Evolutionary conservation across 1,140 invertebrate species (phyloP).

Genomic region (Neuroterus valhalla): DNA sequence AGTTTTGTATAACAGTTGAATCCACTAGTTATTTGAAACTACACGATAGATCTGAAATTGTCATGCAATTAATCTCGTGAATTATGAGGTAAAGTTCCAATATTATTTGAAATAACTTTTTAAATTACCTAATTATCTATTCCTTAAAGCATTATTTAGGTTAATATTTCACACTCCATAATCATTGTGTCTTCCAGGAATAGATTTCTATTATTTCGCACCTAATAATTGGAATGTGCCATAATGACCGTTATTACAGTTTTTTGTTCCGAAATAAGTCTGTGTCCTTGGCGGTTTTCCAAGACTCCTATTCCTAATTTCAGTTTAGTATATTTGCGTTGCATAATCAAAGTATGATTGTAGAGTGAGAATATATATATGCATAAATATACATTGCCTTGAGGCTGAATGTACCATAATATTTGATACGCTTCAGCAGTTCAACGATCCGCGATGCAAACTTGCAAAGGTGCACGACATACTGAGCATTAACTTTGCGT

Average conservation of each 20-base stretch:
- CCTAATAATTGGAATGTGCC: background rate
- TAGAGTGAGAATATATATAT: constrained; percentile 20
- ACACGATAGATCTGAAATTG: background rate
- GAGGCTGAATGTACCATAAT: constrained; percentile 26
- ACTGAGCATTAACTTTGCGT: constrained; percentile 8
- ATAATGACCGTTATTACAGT: background rate
- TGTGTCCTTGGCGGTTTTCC: background rate
- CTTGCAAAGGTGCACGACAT: constrained; percentile 8
- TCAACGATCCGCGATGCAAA: constrained; percentile 18
- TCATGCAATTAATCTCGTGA: no score
- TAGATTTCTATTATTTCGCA: no score
- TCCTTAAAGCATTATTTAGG: no score
- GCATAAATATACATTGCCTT: constrained; percentile 25
- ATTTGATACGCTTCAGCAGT: constrained; percentile 23
- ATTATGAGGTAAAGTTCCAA: no score
- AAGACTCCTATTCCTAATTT: background rate
- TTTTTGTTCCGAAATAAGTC: background rate
- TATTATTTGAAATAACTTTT: no score
- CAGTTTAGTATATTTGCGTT: constrained; percentile 1
- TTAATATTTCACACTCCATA: no score
- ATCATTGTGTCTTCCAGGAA: no score
- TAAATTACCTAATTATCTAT: no score
- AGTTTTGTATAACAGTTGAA: background rate
- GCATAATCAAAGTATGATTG: constrained; percentile 7
- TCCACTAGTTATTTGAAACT: background rate